Base-by-base conservation (phyloP, 1,140 invertebrate genomes). In the Hypothenemus hampei region DNA sequence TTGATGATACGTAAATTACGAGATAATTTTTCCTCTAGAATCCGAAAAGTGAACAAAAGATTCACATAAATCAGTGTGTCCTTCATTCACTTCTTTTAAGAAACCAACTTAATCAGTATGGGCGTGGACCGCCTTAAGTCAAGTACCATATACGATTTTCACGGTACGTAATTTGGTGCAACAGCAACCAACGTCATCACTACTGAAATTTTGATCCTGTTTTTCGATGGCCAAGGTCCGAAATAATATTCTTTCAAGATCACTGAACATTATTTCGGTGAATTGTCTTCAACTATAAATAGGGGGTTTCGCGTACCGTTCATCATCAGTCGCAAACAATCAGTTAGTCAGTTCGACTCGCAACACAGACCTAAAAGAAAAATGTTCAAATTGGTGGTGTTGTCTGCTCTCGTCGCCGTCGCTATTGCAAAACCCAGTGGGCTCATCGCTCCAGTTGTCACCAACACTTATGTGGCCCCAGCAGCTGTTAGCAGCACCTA, bases 301-400 rank as follows among this genome's bases (percentile, higher is more conserved):
- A 40, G 16, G n/a, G 4, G 4, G 11, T 15, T 22, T 18, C 3
- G 11, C 5, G 4, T 37, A n/a, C 19, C 16, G 29, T 22, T 13
- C 8, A 22, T 18, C 31, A 61, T 61, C 59, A 61, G 59, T 57
- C 39, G n/a, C n/a, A n/a, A n/a, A n/a, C n/a, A n/a, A n/a, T 26
- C 31, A 49, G 24, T 64, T 59, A 64, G 62, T 64, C 23, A 63
- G 61, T 63, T 39, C 48, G 52, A 61, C 59, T 61, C 57, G 50
- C 45, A 59, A 63, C 63, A 65, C 60, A 63, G 61, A 65, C 63
- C 60, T 62, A 56, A 56, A 46, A 23, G 29, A 29, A 45, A 62
- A 62, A 65, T 65, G 63, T 63, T 65, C 58, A 65, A 61, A 63
- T 61, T 65, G 60, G 63, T 65, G 61, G 63, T 65, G 60, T 63